Conservation (phyloP, 2,888 invertebrate species). For the Rosalia funebris region DNA sequence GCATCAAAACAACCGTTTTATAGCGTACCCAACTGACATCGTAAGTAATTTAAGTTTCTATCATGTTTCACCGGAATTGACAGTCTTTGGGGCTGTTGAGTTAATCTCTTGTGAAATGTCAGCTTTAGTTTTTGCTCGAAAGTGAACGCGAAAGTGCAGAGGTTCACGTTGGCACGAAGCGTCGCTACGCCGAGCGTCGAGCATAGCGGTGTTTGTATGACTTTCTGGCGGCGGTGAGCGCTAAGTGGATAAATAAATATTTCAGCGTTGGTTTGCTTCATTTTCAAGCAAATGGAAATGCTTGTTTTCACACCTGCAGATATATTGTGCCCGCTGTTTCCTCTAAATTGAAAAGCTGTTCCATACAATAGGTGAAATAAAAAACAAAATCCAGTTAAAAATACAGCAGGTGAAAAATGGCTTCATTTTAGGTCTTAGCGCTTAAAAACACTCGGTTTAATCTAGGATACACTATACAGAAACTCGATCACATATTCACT, state of each 20-base stretch:
- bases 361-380: constrained; percentile 38
- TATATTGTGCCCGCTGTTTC: constrained; percentile 42
- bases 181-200: constrained; percentile 26
- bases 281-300: constrained; percentile 54
- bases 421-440: constrained; percentile 26
- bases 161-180: constrained; percentile 40
- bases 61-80: constrained; percentile 41
- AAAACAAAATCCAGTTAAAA: constrained; percentile 38
- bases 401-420: constrained; percentile 32
- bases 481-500: no score
- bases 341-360: constrained; percentile 46
- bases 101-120: constrained; percentile 50
- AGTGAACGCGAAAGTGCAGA: constrained; percentile 50
- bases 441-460: constrained; percentile 20
- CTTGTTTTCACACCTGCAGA: constrained; percentile 49
- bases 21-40: constrained; percentile 37
- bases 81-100: constrained; percentile 43
- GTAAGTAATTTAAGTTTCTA: constrained; percentile 37
- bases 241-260: constrained; percentile 59
- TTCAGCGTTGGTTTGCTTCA: constrained; percentile 52
- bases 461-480: neutral
- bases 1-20: no score
- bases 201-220: constrained; percentile 38
- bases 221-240: constrained; percentile 46
- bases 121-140: constrained; percentile 45